These are phyloP conservation scores for Anser cygnoides DNA, from an alignment of 2,113 vertebrate genomes.

Conservation along the genomic window DNA sequence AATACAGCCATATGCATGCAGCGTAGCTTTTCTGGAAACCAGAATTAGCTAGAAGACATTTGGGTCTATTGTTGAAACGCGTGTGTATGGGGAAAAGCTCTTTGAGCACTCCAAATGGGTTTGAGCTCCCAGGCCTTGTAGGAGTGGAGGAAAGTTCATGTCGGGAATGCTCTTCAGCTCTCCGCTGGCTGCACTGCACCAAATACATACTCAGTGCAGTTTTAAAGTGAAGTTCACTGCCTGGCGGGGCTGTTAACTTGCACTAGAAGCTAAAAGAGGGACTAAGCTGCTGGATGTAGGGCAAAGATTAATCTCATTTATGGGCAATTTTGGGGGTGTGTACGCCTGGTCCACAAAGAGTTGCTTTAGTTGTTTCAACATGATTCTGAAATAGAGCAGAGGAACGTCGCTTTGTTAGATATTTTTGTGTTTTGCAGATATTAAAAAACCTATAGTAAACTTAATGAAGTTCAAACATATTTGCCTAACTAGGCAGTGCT, in stretches of 20 bases:
- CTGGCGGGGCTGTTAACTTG: not conserved
- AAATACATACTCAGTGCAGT: not conserved
- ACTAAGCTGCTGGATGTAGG: not conserved
- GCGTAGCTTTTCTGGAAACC: constrained; percentile 53
- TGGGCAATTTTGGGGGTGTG: not conserved
- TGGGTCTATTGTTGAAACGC: constrained; percentile 40
- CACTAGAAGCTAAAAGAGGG: not conserved
- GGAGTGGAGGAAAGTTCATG: not conserved
- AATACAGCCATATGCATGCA: constrained; percentile 54
- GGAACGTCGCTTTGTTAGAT: not conserved
- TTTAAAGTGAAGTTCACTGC: not conserved
- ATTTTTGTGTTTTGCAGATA: not conserved
- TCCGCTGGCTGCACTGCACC: not conserved
- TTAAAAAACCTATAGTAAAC: not conserved
- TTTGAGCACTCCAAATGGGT: not conserved
- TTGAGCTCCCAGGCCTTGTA: not conserved
- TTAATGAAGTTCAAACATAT: not conserved
- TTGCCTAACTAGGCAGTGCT: not conserved
- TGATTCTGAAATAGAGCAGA: not conserved
- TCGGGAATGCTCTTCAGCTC: not conserved
- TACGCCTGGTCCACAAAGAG: not conserved
- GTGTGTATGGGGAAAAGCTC: not conserved
- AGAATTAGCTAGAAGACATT: constrained; percentile 57
- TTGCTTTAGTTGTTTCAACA: not conserved
- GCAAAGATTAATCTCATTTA: not conserved